Evolutionary conservation across 2,797 vertebrate genomes (phyloP), one percentile per base, ranked within the genome.

Genomic region (Peromyscus attwateri): DNA sequence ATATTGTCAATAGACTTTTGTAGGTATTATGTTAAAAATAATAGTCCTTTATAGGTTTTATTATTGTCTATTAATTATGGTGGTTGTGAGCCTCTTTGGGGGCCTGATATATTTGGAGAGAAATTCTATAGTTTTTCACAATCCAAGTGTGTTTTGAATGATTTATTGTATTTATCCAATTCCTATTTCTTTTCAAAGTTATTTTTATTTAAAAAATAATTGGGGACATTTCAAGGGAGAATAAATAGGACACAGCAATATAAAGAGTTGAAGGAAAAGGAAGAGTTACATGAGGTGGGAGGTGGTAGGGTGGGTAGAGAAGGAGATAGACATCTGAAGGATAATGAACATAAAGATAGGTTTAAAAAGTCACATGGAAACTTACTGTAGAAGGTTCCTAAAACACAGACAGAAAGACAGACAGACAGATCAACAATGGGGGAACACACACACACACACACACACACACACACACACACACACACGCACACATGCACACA

Each of bases 161-260:
- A 82, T 84, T 84, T 89, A 43, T 52, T 23, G 27, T 85, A 3
- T 85, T 85, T 81, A 76, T 94, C 70, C 70, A 64, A 37, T 87
- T 94, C 31, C 9, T 29, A 43, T 13, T 76, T 37, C 71, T 57
- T 46, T 88, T 75, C 49, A 60, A 70, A 76, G 84, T 73, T 34
- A 40, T 21, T 87, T 77, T 94, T 94, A 49, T 10, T 81, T 73
- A 55, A 92, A 60, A 21, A 21, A 43, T 76, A 76, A 1, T 76
- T 75, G 21, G 10, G 2, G 40, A 12, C 12, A 76, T 46, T 76
- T 43, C 40, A 76, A 43, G 25, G 73, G 40, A 27, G 12, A 76
- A 76, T 6, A 46, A 6, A 49, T 31, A 77, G 43, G 43, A 77
- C 25, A 49, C 13, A 49, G 43, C 27, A 31, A 6, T 77, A 77